These are phyloP conservation scores for Lepidocyrtoides sp. DNA, from an alignment of 2,888 invertebrate species.

Conservation along the genomic window DNA sequence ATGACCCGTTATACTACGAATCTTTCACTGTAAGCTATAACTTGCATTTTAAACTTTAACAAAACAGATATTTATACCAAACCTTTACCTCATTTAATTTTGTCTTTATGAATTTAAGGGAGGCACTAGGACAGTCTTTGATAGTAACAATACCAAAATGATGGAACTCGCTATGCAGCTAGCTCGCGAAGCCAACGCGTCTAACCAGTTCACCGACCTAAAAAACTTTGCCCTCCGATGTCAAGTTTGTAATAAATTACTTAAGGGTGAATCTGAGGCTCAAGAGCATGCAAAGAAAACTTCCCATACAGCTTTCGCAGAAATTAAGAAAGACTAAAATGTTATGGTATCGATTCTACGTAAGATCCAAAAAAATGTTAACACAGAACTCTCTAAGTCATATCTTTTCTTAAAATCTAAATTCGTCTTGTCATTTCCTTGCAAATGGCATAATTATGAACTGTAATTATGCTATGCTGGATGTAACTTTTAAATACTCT, in stretches of 20 bases:
- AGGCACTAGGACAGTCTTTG: constrained; percentile 93
- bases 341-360: background rate
- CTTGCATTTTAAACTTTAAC: no score
- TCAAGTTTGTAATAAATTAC: constrained; percentile 91
- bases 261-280: constrained; percentile 94
- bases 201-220: constrained; percentile 96
- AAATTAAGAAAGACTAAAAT: constrained; percentile 85
- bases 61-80: no score
- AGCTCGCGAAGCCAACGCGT: constrained; percentile 95
- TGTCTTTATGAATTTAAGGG: constrained; percentile 87
- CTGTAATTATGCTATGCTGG: background rate
- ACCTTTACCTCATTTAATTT: background rate
- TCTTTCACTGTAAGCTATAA: constrained; percentile 89
- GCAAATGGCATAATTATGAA: background rate
- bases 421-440: background rate
- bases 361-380: background rate
- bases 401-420: background rate
- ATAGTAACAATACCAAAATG: constrained; percentile 91
- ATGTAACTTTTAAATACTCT: background rate
- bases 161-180: constrained; percentile 94
- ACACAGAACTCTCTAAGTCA: constrained; percentile 19
- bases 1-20: constrained; percentile 97
- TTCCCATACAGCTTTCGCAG: constrained; percentile 89
- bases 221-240: constrained; percentile 95
- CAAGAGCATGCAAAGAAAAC: constrained; percentile 95